Percentiles rank a stretch among this genome's conserved stretches.
These are phyloP conservation scores for Lithophane socia DNA, from an alignment of 2,888 invertebrate genomes.

Conservation along the genomic window DNA sequence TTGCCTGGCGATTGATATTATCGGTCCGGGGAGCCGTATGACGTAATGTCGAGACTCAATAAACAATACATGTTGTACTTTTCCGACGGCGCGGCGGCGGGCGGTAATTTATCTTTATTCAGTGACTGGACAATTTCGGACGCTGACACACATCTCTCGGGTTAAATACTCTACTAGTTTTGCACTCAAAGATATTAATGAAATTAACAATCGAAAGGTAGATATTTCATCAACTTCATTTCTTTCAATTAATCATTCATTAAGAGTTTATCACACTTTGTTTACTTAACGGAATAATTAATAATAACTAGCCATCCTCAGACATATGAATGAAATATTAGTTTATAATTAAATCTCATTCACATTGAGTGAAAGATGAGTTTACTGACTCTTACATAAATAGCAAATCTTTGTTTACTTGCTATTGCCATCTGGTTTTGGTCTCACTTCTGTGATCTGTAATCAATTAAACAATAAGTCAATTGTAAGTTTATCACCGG, in stretches of 20 bases:
- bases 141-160: conserved; percentile 67
- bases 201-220: conserved; percentile 44
- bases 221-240: conserved; percentile 26
- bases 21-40: conserved; percentile 61
- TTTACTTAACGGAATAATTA: conserved; percentile 37
- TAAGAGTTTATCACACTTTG: conserved; percentile 41
- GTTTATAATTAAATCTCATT: conserved; percentile 47
- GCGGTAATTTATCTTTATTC: conserved; percentile 59
- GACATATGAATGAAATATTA: conserved; percentile 55
- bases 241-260: conserved; percentile 36
- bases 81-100: conserved; percentile 67
- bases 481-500: conserved; percentile 42
- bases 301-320: conserved; percentile 37
- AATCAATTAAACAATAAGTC: conserved; percentile 53
- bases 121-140: conserved; percentile 75
- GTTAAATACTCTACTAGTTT: conserved; percentile 18
- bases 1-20: conserved; percentile 37
- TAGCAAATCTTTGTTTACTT: conserved; percentile 46
- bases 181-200: conserved; percentile 17
- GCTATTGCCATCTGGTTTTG: conserved; percentile 21
- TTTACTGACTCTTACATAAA: conserved; percentile 56
- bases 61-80: conserved; percentile 66
- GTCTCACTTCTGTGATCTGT: conserved; percentile 37
- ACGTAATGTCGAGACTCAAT: conserved; percentile 65
- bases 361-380: conserved; percentile 49